A percentile compares a stretch with the other conserved stretches of the same genome.
Conservation (phyloP, 2,797 vertebrate species). For the Rhinatrema bivittatum region DNA sequence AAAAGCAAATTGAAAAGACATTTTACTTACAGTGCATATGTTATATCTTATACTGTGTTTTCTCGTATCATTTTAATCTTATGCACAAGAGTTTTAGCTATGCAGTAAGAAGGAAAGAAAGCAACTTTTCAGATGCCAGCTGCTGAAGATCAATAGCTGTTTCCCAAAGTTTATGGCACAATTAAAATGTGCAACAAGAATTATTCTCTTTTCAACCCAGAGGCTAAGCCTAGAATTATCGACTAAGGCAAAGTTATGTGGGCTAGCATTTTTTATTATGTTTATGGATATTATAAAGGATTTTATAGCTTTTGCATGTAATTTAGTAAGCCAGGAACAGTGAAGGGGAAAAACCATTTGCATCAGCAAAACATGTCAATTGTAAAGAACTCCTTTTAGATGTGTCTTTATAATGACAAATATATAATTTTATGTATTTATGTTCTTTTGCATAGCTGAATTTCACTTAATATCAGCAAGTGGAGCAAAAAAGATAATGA, state of each 20-base stretch:
- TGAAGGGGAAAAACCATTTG: slow-evolving; percentile 11
- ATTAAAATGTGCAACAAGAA: slow-evolving; percentile 64
- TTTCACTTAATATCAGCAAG: too few species aligned
- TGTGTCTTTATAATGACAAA: background rate
- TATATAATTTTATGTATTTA: background rate
- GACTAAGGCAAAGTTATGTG: slow-evolving; percentile 48
- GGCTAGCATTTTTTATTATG: slow-evolving; percentile 47
- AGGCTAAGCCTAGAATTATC: slow-evolving; percentile 54
- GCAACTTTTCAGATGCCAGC: slow-evolving; percentile 39
- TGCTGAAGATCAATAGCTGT: slow-evolving; percentile 60
- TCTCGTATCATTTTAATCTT: slow-evolving; percentile 38
- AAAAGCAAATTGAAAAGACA: slow-evolving; percentile 20
- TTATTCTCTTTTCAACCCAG: slow-evolving; percentile 51
- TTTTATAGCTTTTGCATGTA: slow-evolving; percentile 45
- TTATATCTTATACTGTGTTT: slow-evolving; percentile 20
- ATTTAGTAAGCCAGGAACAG: slow-evolving; percentile 41
- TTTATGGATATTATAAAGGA: slow-evolving; percentile 51
- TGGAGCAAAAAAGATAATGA: too few species aligned
- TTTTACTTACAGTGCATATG: slow-evolving; percentile 18
- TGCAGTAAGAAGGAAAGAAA: slow-evolving; percentile 31
- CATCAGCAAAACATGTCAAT: slow-evolving; percentile 19
- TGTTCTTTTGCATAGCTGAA: too few species aligned
- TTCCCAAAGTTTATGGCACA: slow-evolving; percentile 57
- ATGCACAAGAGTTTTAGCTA: slow-evolving; percentile 26
- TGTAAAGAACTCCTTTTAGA: slow-evolving; percentile 16